These are phyloP conservation scores for Tetranychus piercei DNA, from an alignment of 2,888 invertebrate species.

Conservation along the genomic window DNA sequence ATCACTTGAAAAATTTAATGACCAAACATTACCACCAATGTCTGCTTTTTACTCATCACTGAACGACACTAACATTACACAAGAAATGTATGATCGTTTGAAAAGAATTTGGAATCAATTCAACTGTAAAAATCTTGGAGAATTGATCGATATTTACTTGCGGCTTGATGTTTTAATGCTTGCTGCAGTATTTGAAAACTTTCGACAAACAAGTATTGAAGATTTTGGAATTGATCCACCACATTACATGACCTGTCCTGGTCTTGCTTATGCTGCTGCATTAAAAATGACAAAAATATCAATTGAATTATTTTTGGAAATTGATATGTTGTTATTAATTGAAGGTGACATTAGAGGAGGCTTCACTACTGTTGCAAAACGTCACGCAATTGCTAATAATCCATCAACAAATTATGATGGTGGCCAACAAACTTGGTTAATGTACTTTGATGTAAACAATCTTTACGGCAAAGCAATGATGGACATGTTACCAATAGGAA, in stretches of 20 bases:
- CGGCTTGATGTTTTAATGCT: background rate
- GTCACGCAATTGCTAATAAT: constrained; percentile 15
- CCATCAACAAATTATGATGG: background rate
- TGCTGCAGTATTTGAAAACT: background rate
- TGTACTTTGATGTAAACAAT: constrained; percentile 22
- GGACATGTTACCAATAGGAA: constrained; percentile 11
- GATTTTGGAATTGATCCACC: background rate
- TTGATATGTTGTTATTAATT: no score
- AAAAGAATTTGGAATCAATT: background rate
- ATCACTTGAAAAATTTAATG: background rate
- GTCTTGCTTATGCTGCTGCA: no score
- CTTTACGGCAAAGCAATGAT: background rate
- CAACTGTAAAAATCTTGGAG: background rate
- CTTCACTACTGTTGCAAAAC: no score
- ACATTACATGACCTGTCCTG: no score
- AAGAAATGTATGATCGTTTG: no score
- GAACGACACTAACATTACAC: no score
- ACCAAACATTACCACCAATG: no score
- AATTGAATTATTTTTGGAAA: no score
- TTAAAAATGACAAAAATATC: no score
- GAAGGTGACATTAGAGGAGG: no score
- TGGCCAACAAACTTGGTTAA: background rate
- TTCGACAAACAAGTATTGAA: background rate
- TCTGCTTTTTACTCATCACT: no score
- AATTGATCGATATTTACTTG: background rate